Base-by-base conservation (phyloP, 2,888 invertebrate species). In the Sepioteuthis lessoniana region DNA sequence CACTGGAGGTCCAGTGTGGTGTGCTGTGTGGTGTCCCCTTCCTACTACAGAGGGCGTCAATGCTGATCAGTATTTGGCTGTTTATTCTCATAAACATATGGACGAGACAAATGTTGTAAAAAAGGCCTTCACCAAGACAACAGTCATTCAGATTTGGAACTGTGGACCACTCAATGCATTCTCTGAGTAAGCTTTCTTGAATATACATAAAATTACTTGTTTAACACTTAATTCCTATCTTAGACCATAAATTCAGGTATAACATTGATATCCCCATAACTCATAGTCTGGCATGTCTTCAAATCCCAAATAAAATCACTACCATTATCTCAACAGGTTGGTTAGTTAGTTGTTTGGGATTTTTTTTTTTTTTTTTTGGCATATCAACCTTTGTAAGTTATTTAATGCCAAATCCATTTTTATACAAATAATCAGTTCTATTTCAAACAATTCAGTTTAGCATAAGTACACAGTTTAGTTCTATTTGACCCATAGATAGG, bases 111-210 rank as follows among this genome's bases (percentile, higher is more conserved):
- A 93, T 38, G 55, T 60, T n/a, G 60, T 60, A 16, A 60, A 50
- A 55, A 60, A 93, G 50, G 50, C 93, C 37, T 93, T 93, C 55
- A 93, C 38, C 55, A 50, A 93, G 28, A 60, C 50, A 28, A 93
- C 55, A 1, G 50, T 93, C 31, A 93, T 93, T 60, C 93, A 93
- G 55, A 93, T 93, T n/a, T 93, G 93, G 93, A 60, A 93, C 7
- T 93, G 93, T 60, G 93, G 93, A 37, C 93, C 93, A 19, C 60
- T 93, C n/a, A 92, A 92, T 92, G 46, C 92, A 47, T 92, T 92
- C 46, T 92, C 92, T 10, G 92, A 92, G 92, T 92, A 92, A 7
- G 38, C 4, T n/a, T 76, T n/a, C 1, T 8, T 76, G 13, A 35
- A n/a, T 76, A 76, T 76, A n/a, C 16, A n/a, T 76, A 76, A n/a